Evolutionary conservation across 2,113 vertebrate genomes (phyloP).

Genomic region (Calonectris borealis): DNA sequence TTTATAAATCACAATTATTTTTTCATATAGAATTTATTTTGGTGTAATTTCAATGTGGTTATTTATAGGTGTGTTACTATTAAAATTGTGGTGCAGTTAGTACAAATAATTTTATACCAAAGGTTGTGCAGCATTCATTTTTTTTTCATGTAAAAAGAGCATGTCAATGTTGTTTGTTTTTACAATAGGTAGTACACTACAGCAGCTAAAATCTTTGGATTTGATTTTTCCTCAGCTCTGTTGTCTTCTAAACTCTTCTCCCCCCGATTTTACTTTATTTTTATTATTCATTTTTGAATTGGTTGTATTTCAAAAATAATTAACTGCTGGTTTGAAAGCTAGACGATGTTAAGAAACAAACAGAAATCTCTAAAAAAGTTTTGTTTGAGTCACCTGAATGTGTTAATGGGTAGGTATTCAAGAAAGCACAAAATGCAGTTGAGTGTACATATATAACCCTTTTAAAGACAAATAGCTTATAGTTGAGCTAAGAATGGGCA

Average conservation of each 20-base stretch:
- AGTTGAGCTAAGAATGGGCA: not conserved
- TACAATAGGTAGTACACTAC: not conserved
- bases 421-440: not conserved
- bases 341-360: not conserved
- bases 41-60: not conserved
- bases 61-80: not conserved
- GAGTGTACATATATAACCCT: not conserved
- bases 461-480: not conserved
- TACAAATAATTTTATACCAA: not conserved
- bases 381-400: accelerated
- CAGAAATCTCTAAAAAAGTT: not conserved
- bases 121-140: not conserved
- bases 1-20: not conserved
- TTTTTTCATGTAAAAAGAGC: not conserved
- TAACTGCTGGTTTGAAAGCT: not conserved
- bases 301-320: not conserved
- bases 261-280: not conserved
- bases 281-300: not conserved
- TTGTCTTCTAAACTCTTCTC: not conserved
- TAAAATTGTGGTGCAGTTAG: not conserved
- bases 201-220: not conserved
- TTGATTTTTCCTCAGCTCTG: not conserved
- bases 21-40: not conserved
- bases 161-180: not conserved
- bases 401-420: not conserved